phyloP scores from a whole-genome alignment of 2,888 invertebrate species.

The Zaprionus lineosus region DNA sequence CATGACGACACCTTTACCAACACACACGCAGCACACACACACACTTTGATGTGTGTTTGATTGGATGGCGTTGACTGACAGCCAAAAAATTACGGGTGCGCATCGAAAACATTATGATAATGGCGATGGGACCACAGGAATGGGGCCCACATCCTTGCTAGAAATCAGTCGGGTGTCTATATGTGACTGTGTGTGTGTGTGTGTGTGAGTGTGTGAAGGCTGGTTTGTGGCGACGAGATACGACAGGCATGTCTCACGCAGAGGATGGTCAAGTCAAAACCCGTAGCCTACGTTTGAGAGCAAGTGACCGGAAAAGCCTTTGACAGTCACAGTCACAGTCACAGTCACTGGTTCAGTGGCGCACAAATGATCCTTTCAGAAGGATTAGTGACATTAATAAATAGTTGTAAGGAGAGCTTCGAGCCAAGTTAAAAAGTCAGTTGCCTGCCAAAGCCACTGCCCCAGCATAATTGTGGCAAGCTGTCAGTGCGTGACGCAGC shows the following conservation, averaged over 20 bases:
- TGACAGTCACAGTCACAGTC: neutral
- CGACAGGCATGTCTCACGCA: slow-evolving; percentile 4
- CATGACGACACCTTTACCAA: slow-evolving; percentile 44
- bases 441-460: neutral
- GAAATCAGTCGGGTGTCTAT: neutral
- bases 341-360: neutral
- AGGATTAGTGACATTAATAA: neutral
- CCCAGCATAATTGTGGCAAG: neutral
- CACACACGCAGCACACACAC: too few relatives aligned
- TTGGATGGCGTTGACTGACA: slow-evolving; percentile 45
- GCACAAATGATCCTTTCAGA: neutral
- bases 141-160: too few relatives aligned
- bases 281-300: slow-evolving; percentile 42
- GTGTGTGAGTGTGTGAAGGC: neutral
- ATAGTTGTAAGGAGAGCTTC: too few relatives aligned
- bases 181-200: neutral
- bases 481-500: neutral
- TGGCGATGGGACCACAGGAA: slow-evolving; percentile 25
- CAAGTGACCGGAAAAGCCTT: neutral
- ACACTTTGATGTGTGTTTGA: slow-evolving; percentile 41
- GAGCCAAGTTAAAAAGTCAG: neutral
- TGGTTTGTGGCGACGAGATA: slow-evolving; percentile 9
- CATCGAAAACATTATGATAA: slow-evolving; percentile 55
- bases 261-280: slow-evolving; percentile 10
- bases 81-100: slow-evolving; percentile 20